phyloP scores from a whole-genome alignment of 2,113 vertebrate genomes.

The Sminthopsis crassicaudata region DNA sequence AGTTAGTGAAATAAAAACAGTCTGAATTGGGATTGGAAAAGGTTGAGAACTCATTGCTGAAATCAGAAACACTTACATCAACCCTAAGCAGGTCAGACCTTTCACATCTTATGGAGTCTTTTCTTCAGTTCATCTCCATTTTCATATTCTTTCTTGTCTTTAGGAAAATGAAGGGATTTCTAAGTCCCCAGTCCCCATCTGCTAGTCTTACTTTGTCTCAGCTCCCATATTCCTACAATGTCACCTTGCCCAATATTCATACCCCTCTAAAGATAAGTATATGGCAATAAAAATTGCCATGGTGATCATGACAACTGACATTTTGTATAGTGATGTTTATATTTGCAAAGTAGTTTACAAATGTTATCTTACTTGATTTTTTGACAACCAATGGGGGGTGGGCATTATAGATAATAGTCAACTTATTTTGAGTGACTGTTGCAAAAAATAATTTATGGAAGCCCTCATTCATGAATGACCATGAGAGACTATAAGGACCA shows the following conservation, averaged over 20 bases:
- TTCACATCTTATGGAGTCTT: not conserved
- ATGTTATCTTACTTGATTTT: not conserved
- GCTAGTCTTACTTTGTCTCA: not conserved
- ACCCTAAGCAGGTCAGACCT: not conserved
- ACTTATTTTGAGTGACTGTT: not conserved
- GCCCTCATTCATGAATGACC: not conserved
- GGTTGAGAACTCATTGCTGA: not conserved
- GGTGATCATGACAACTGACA: not conserved
- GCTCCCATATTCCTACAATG: not conserved
- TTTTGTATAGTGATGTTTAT: not conserved
- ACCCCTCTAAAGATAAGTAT: not conserved
- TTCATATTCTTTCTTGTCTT: not conserved
- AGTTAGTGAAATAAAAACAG: conserved; percentile 2
- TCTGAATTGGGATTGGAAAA: not conserved
- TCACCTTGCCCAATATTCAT: not conserved
- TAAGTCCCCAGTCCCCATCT: not conserved
- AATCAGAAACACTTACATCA: not conserved
- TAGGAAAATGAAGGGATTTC: not conserved
- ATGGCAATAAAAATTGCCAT: not conserved
- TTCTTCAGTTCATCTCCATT: not conserved
- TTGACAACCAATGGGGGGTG: not conserved
- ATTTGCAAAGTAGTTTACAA: not conserved
- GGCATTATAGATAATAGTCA: not conserved
- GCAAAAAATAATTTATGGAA: not conserved
- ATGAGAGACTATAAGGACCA: not conserved